Percentiles rank a stretch among this genome's conserved stretches.
These are phyloP conservation scores for Eristalinus aeneus DNA, from an alignment of 2,888 invertebrate genomes.

Conservation along the genomic window DNA sequence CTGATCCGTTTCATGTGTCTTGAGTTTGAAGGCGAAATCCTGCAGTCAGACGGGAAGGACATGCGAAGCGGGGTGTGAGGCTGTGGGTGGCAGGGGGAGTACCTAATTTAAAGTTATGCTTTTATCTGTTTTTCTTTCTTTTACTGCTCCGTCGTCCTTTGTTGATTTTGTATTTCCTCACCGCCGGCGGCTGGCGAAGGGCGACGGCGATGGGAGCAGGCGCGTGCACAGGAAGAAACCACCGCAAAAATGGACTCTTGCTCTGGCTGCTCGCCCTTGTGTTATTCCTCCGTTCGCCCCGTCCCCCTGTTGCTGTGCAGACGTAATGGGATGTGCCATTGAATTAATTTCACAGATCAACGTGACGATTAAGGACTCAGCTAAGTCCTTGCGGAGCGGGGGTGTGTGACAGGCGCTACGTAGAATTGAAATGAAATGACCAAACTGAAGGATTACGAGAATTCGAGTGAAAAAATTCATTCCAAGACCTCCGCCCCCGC, in stretches of 20 bases:
- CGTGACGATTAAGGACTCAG: slow-evolving; percentile 71
- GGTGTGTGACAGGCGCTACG: not conserved
- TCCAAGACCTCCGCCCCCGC: not conserved
- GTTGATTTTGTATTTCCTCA: slow-evolving; percentile 1
- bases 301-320: not conserved
- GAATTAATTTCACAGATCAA: slow-evolving; percentile 74
- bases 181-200: not conserved
- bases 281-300: not conserved
- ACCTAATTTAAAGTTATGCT: slow-evolving; percentile 61
- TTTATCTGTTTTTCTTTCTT: slow-evolving; percentile 28
- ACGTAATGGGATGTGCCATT: slow-evolving; percentile 39
- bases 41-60: not conserved
- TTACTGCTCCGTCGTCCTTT: not conserved
- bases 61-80: not conserved
- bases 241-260: not conserved
- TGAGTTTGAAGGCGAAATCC: not conserved
- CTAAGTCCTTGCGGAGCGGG: not conserved
- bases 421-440: slow-evolving; percentile 16
- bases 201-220: not conserved
- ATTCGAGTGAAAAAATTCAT: slow-evolving; percentile 28
- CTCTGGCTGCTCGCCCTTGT: not conserved
- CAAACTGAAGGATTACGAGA: slow-evolving; percentile 52
- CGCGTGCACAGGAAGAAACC: not conserved
- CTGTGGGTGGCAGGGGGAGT: not conserved
- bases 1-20: slow-evolving; percentile 52